Percentiles rank a stretch among this genome's conserved stretches.
These are phyloP conservation scores for Lasius platythorax DNA, from an alignment of 2,888 invertebrate species.

Conservation along the genomic window DNA sequence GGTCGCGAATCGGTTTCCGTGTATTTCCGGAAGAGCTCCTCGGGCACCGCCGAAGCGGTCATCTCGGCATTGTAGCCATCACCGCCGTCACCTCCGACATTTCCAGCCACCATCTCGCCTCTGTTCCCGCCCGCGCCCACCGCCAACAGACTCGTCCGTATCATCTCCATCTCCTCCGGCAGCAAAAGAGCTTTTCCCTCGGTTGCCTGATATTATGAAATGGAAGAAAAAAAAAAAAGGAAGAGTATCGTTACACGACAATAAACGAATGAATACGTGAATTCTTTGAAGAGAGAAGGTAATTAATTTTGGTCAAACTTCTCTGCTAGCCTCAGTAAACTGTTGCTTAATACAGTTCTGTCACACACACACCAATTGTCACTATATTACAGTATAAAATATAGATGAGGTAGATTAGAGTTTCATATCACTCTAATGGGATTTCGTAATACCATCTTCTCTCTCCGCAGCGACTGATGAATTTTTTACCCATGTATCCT, in stretches of 20 bases:
- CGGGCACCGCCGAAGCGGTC: constrained; percentile 74
- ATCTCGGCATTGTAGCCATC: constrained; percentile 58
- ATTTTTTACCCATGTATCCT: constrained; percentile 89
- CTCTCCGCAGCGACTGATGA: not conserved
- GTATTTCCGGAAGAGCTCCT: constrained; percentile 88
- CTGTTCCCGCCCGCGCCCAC: constrained; percentile 61
- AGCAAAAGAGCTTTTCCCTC: constrained; percentile 82
- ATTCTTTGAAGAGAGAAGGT: not conserved
- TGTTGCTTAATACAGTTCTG: not conserved
- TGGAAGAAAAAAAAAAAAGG: not conserved
- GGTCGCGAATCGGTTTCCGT: constrained; percentile 95
- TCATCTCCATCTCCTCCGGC: constrained; percentile 83
- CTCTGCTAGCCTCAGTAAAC: not conserved
- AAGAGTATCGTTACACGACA: not conserved
- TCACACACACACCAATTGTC: not conserved
- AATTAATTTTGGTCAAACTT: not conserved
- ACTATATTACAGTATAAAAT: not conserved
- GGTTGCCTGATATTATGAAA: constrained; percentile 75
- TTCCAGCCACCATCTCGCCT: not conserved
- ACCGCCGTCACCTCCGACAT: constrained; percentile 35
- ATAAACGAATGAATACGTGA: not conserved
- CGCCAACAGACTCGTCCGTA: constrained; percentile 78
- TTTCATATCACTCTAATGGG: not conserved
- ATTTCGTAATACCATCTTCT: not conserved
- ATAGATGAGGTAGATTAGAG: not conserved